A percentile compares a stretch with the other conserved stretches of the same genome.
phyloP scores from a whole-genome alignment of 1,140 invertebrate species.

The Drosophila leontia region DNA sequence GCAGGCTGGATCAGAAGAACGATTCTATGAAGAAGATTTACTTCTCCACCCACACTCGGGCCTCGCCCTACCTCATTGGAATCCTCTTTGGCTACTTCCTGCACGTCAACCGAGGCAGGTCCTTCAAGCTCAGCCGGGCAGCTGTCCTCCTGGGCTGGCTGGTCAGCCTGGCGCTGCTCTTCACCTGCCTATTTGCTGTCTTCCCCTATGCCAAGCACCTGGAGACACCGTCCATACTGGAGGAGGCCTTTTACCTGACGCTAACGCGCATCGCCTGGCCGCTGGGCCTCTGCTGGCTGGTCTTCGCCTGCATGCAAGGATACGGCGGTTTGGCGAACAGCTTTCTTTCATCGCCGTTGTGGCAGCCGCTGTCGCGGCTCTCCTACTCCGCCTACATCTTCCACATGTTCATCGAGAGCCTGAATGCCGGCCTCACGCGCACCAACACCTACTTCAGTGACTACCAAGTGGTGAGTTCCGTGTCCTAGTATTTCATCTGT shows the following conservation, averaged over 20 bases:
- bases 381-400: constrained; percentile 86
- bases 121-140: constrained; percentile 17
- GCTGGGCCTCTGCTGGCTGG: constrained; percentile 88
- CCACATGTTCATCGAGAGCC: constrained; percentile 76
- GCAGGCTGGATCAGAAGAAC: neutral
- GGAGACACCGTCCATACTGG: constrained; percentile 41
- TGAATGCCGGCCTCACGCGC: constrained; percentile 38
- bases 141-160: constrained; percentile 41
- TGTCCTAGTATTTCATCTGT: neutral
- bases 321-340: constrained; percentile 87
- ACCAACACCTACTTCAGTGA: constrained; percentile 67
- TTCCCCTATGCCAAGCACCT: constrained; percentile 49
- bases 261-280: constrained; percentile 88
- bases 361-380: constrained; percentile 86
- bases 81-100: constrained; percentile 61
- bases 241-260: constrained; percentile 88
- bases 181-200: constrained; percentile 57
- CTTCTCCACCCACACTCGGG: constrained; percentile 49
- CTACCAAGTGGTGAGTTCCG: constrained; percentile 67
- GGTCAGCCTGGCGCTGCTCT: constrained; percentile 54
- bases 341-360: constrained; percentile 85
- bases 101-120: constrained; percentile 27
- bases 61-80: constrained; percentile 58
- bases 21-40: constrained; percentile 32
- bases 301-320: constrained; percentile 88